Evolutionary conservation across 1,140 invertebrate species (phyloP).

Genomic region (Drosophila bifasciata): DNA sequence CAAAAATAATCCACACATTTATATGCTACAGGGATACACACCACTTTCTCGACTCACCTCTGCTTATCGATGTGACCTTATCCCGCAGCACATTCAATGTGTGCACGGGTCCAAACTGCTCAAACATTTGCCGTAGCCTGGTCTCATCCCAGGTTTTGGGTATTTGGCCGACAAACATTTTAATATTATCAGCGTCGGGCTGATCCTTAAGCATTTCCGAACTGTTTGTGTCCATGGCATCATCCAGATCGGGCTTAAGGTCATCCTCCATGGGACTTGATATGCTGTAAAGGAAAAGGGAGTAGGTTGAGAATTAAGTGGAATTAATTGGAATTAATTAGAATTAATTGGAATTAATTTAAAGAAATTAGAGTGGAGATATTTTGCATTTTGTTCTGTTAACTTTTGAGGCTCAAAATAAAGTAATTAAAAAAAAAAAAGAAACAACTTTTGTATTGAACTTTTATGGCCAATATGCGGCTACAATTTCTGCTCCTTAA

Average conservation of each 20-base stretch:
- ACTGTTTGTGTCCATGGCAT: conserved; percentile 33
- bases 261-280: conserved; percentile 29
- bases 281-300: conserved; percentile 23
- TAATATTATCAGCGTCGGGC: conserved; percentile 98
- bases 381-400: too few relatives aligned
- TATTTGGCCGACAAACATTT: conserved; percentile 99
- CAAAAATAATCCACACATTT: conserved; percentile 61
- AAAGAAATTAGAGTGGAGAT: too few relatives aligned
- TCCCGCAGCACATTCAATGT: conserved; percentile 98
- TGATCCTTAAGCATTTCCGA: conserved; percentile 85
- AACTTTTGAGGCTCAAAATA: too few relatives aligned
- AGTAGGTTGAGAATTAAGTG: not conserved
- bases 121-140: conserved; percentile 96
- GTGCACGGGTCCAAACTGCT: conserved; percentile 97
- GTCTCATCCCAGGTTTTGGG: conserved; percentile 98
- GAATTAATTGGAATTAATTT: too few relatives aligned
- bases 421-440: conserved; percentile 15
- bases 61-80: conserved; percentile 96
- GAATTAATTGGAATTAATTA: too few relatives aligned
- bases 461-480: conserved; percentile 32
- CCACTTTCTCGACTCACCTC: conserved; percentile 93
- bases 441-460: conserved; percentile 41
- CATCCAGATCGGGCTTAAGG: conserved; percentile 42
- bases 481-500: not conserved
- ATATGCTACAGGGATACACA: conserved; percentile 53